phyloP scores from a whole-genome alignment of 1,140 invertebrate species.

The Panagrolaimus sp. region DNA sequence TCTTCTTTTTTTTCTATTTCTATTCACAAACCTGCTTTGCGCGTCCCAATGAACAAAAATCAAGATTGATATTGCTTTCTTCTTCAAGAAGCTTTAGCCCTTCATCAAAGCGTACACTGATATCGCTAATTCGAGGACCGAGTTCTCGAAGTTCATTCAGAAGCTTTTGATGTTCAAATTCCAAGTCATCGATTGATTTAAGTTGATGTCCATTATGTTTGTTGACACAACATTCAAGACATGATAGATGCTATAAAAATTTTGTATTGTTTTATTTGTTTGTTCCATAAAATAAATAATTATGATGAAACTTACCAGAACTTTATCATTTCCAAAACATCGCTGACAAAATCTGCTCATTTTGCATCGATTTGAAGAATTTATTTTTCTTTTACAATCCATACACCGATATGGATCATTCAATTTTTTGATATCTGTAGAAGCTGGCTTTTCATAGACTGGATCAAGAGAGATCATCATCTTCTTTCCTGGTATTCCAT shows the following conservation, averaged over 20 bases:
- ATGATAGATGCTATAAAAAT: constrained; percentile 35
- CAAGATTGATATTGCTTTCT: neutral
- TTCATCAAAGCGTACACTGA: constrained; percentile 18
- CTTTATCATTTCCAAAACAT: constrained; percentile 18
- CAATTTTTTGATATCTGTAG: neutral
- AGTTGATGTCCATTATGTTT: constrained; percentile 47
- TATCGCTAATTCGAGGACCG: constrained; percentile 14
- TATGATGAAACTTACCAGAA: constrained; percentile 7
- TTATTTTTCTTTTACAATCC: constrained; percentile 17
- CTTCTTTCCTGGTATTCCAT: neutral
- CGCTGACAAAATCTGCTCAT: constrained; percentile 18
- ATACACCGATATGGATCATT: constrained; percentile 16
- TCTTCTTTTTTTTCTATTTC: too few species aligned
- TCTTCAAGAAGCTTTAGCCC: constrained; percentile 4
- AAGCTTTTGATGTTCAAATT: constrained; percentile 31
- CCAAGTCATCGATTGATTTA: constrained; percentile 25
- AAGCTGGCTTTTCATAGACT: neutral
- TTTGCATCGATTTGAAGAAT: neutral
- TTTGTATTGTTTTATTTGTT: neutral
- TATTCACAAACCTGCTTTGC: constrained; percentile 6
- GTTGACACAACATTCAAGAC: constrained; percentile 51
- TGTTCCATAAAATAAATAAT: neutral
- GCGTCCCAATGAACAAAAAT: constrained; percentile 1
- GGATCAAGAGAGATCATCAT: constrained; percentile 7
- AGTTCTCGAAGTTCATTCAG: constrained; percentile 34